Percentiles rank a stretch among this genome's conserved stretches.
phyloP scores from a whole-genome alignment of 35 echinoderm and acorn worm species.

The Heliocidaris tuberculata region DNA sequence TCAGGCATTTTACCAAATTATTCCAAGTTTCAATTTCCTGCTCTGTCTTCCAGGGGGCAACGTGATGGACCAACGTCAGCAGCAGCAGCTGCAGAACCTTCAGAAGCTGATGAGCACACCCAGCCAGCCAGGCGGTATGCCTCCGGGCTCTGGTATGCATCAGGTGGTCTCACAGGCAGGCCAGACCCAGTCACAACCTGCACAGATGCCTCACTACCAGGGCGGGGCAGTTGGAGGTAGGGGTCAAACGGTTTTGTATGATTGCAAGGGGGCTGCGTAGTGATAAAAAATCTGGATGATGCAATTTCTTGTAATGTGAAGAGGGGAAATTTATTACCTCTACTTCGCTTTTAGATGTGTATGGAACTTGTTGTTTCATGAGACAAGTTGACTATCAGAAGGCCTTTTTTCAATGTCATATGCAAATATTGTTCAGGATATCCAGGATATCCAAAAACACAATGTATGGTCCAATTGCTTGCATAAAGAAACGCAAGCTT shows the following conservation, averaged over 20 bases:
- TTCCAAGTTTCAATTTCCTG: background rate
- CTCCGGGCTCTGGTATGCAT: background rate
- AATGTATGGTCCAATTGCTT: too few species aligned
- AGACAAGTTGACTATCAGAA: too few species aligned
- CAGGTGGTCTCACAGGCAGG: background rate
- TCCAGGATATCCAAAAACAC: too few species aligned
- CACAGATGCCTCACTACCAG: constrained; percentile 43
- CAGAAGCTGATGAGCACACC: constrained; percentile 32
- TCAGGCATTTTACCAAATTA: background rate
- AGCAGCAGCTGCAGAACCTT: constrained; percentile 36
- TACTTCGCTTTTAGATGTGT: too few species aligned
- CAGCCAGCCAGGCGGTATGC: background rate
- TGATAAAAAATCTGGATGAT: too few species aligned
- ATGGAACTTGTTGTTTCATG: too few species aligned
- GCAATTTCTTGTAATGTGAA: too few species aligned
- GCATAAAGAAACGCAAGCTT: too few species aligned
- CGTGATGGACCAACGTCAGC: constrained; percentile 48
- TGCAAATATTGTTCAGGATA: too few species aligned
- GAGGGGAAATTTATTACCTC: too few species aligned
- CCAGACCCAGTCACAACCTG: background rate
- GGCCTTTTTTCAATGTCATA: too few species aligned
- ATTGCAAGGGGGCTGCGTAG: too few species aligned
- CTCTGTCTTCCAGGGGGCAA: background rate
- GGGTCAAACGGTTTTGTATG: background rate
- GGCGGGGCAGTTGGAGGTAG: background rate